Percentiles rank a stretch among this genome's conserved stretches.
Conservation (phyloP, 2,797 vertebrate species). For the Labroides dimidiatus region DNA sequence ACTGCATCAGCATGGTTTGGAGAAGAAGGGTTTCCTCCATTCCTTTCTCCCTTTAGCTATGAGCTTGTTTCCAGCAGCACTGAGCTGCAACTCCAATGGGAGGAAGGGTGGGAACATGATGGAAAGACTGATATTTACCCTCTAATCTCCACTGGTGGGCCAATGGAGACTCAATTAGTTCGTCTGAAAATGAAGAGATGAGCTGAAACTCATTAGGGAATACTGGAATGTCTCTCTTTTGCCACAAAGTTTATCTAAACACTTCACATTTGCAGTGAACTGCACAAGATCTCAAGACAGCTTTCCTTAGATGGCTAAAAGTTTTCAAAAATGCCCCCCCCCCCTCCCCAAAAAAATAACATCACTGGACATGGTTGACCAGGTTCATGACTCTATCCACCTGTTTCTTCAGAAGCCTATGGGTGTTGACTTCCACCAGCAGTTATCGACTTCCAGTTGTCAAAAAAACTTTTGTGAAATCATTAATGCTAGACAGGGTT, state of each 20-base stretch:
- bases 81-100: constrained; percentile 67
- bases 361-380: no score
- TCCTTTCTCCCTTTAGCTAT: constrained; percentile 51
- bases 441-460: no score
- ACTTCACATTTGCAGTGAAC: constrained; percentile 37
- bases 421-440: no score
- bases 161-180: constrained; percentile 66
- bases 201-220: constrained; percentile 55
- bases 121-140: constrained; percentile 70
- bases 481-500: no score
- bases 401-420: no score
- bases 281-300: constrained; percentile 29
- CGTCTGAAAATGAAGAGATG: constrained; percentile 67
- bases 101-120: constrained; percentile 77
- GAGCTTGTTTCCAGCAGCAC: constrained; percentile 62
- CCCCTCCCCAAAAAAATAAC: no score
- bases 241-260: constrained; percentile 39
- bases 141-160: constrained; percentile 76
- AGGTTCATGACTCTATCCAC: no score
- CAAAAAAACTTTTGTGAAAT: no score
- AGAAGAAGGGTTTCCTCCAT: constrained; percentile 58
- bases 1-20: constrained; percentile 41
- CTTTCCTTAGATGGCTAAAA: background rate
- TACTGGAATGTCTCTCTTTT: constrained; percentile 50
- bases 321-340: no score